A percentile compares a stretch with the other conserved stretches of the same genome.
Conservation (phyloP, 2,888 invertebrate species). For the Cancer borealis region DNA sequence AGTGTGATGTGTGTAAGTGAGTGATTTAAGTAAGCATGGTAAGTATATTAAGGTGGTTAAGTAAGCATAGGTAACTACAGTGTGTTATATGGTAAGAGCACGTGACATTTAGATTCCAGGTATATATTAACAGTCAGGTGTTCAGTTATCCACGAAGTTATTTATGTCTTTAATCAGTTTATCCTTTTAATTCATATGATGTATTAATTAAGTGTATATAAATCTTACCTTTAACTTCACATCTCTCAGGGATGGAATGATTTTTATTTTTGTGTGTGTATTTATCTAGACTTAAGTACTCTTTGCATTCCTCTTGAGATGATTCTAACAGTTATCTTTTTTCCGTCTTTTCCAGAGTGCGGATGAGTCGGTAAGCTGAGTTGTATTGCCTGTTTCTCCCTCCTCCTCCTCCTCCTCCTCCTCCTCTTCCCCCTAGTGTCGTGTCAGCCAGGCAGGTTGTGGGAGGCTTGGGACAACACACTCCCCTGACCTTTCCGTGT, state of each 20-base stretch:
- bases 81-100: not conserved
- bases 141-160: not conserved
- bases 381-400: not conserved
- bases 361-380: constrained; percentile 31
- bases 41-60: too few relatives aligned
- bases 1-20: not conserved
- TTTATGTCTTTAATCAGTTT: not conserved
- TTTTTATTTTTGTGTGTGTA: not conserved
- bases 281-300: not conserved
- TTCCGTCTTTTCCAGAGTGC: not conserved
- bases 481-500: constrained; percentile 32
- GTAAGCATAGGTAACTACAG: too few relatives aligned
- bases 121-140: not conserved
- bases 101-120: not conserved
- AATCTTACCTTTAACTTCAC: not conserved
- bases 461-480: not conserved
- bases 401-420: constrained; percentile 24
- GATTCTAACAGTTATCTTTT: not conserved
- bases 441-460: not conserved
- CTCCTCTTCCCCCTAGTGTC: not conserved
- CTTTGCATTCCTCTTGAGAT: not conserved
- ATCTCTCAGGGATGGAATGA: not conserved
- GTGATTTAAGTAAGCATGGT: too few relatives aligned
- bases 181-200: not conserved
- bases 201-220: not conserved